Base-by-base conservation (phyloP, 2,797 vertebrate genomes). In the Anguilla obscura region DNA sequence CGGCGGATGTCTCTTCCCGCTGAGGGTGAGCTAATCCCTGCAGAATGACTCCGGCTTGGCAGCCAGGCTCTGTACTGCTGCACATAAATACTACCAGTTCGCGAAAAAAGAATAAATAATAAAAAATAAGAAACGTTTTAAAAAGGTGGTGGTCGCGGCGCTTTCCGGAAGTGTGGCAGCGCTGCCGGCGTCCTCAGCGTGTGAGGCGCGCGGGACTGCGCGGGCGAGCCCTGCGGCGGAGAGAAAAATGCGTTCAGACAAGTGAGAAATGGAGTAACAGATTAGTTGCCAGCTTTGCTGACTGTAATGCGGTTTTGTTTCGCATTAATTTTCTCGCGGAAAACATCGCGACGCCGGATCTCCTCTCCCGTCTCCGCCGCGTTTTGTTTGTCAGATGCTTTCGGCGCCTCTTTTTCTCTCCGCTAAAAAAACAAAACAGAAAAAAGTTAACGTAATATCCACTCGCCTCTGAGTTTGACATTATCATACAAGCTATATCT, bases 11-110 rank as follows among this genome's bases (percentile, higher is more conserved):
- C 91, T 90, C 87, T 90, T 90, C 71, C 90, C 50, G 90, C 91
- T 90, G 91, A 93, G 94, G 93, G 94, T 92, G 92, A 92, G 93
- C 92, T 95, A 94, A 94, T 95, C 94, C 94, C 92, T 87, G 92
- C 92, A 93, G 93, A 95, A 92, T 89, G 91, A 93, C 92, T 93
- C 90, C 92, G 92, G 92, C 94, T 93, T 85, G 86, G 90, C 90
- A 90, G 92, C 91, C 89, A 87, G 80, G 88, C 93, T 92, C 91
- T 92, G 86, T 91, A 91, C 90, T 88, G 50, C 91, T 71, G 90
- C 92, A 93, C 94, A 93, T 94, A 92, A 95, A 94, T 96, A 95
- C 95, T 95, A 8, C 94, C 94, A 94, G 94, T 93, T 45, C 4
- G 40, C 40, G 40, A 94, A 58, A 87, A n/a, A 8, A 8, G 7